A percentile compares a stretch with the other conserved stretches of the same genome.
Conservation (phyloP, 2,113 vertebrate species). For the Rissa tridactyla region DNA sequence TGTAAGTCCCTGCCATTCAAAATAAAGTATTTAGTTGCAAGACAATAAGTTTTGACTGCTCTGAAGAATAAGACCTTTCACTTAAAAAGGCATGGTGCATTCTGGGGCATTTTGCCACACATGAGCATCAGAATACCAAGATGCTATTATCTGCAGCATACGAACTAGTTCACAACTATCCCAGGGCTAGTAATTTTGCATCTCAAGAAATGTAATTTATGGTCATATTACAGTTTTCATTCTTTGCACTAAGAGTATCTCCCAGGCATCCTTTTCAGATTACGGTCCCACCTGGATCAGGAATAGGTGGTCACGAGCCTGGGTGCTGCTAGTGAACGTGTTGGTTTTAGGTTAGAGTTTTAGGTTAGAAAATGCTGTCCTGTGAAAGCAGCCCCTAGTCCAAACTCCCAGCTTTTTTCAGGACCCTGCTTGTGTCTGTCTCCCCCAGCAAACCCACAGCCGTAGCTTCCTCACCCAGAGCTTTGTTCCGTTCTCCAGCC, state of each 20-base stretch:
- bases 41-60: background rate
- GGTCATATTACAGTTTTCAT: background rate
- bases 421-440: background rate
- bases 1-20: background rate
- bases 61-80: background rate
- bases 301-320: background rate
- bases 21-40: constrained; percentile 10
- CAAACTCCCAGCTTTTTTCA: background rate
- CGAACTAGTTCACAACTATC: constrained; percentile 29
- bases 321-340: background rate
- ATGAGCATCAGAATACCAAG: background rate
- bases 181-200: background rate
- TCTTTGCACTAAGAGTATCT: background rate
- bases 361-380: background rate
- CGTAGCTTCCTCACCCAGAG: background rate
- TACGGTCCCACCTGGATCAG: background rate
- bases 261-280: background rate
- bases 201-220: background rate
- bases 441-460: background rate
- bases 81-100: background rate
- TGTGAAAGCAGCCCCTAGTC: background rate
- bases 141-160: background rate
- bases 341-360: background rate
- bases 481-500: background rate
- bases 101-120: constrained; percentile 11